Conservation (phyloP, 2,113 vertebrate genomes). For the Lepus europaeus region DNA sequence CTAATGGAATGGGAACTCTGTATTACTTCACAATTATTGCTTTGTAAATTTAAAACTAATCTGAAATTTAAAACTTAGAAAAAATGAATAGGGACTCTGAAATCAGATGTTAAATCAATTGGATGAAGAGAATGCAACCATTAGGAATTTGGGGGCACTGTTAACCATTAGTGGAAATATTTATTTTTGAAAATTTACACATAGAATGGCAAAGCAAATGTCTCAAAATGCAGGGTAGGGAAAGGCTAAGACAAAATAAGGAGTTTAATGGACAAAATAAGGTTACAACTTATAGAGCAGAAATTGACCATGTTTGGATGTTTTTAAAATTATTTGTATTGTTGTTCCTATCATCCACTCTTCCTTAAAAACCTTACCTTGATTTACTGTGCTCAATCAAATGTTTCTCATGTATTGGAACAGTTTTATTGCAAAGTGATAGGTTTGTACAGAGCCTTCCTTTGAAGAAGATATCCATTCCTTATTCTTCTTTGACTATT, state of each 20-base stretch:
- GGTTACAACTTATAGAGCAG: not conserved
- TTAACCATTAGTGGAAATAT: not conserved
- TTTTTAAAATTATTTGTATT: not conserved
- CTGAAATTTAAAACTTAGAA: too few species aligned
- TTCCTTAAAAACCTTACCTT: not conserved
- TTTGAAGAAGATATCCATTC: not conserved
- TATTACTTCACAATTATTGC: too few species aligned
- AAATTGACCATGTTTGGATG: not conserved
- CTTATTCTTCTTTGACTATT: not conserved
- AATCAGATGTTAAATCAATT: not conserved
- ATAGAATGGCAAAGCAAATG: not conserved
- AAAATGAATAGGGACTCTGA: not conserved
- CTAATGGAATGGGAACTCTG: not conserved
- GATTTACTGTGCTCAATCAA: not conserved
- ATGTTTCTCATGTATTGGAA: not conserved
- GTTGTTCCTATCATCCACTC: too few species aligned
- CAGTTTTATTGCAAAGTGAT: not conserved
- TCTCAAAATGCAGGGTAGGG: not conserved
- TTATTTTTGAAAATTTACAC: not conserved
- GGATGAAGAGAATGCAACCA: not conserved
- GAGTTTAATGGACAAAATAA: not conserved
- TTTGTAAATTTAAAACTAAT: too few species aligned
- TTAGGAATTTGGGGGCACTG: not conserved
- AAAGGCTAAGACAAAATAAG: not conserved
- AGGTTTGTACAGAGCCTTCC: not conserved